Base-by-base conservation (phyloP, 2,888 invertebrate genomes). In the Ceramica pisi region DNA sequence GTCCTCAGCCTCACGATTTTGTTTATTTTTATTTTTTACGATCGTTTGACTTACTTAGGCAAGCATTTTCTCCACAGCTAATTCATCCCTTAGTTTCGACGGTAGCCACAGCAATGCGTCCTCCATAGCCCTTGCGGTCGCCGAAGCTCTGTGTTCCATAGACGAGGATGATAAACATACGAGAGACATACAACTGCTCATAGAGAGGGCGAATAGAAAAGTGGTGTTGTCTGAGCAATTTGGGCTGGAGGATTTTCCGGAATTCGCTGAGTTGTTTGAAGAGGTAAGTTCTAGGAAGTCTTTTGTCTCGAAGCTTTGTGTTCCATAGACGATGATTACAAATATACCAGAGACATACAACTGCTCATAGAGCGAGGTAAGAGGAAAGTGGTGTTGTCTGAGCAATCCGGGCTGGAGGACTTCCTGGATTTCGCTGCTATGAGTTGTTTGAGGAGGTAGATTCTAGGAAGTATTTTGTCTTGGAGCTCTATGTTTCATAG, bases 151-250 rank as follows among this genome's bases (percentile, higher is more conserved):
- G 19, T 98, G 98, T 88, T 97, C 97, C 31, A 97, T 98, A 63
- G 98, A 98, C 89, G 98, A 98, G 86, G 97, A 98, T 74, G 97
- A 98, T 88, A 98, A 98, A 84, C 98, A 98, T 86, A 98, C 98
- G 0, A 97, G 97, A 76, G 97, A 98, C 87, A 97, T 98, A 61
- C 96, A 97, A 16, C 93, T 96, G 51, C 96, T 98, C 51, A 90
- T 98, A 19, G 93, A 95, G 14, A 96, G 96, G 82, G 96, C 96
- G 1, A 96, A 95, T 75, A 95, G 93, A 41, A 93, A 92, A 14
- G 90, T 93, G 26, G 89, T 92, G 1, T 67, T 94, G 38, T 90
- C 92, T 0, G 91, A 88, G 60, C 90, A 90, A 56, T 95, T 94
- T 51, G 94, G 94, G 0, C 81, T 95, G 60, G 94, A 95, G 26